Evolutionary conservation across 2,888 invertebrate genomes (phyloP), one percentile per base, ranked within the genome.

Genomic region (Nomada fabriciana): DNA sequence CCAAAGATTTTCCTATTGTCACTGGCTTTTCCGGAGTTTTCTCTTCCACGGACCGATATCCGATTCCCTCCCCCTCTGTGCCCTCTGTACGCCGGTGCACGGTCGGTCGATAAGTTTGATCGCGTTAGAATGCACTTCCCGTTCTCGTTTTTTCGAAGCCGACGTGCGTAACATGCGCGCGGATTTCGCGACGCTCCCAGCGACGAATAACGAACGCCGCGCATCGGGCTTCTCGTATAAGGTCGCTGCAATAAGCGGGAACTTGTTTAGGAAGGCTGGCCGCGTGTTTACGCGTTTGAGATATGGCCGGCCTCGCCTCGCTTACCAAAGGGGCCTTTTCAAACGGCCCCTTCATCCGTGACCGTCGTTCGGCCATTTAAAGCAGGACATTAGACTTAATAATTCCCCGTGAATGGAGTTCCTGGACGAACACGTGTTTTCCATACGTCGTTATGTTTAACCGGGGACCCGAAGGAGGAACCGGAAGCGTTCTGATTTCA

Each of bases 1-100:
- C 77, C 72, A 83, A 86, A 76, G 84, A 82, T 84, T 83, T 82
- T 74, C 67, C 80, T 81, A 81, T 84, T 84, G 76, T 85, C 64
- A 85, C 77, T 85, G 73, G 68, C 74, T 79, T 81, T 85, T 50
- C 63, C 73, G 43, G 52, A 57, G 73, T 57, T 73, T 73, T 75
- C 65, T 63, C 77, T 47, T 36, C 59, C 69, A 42, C 52, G 20
- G 61, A n/a, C 18, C 65, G 59, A 52, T 68, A 69, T 78, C 63
- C 79, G 1, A 59, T 69, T 47, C 29, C 18, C 25, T 20, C 18
- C 20, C 25, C 10, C 18, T 13, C 29, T 15, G 10, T 70, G 18
- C 11, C 59, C 15, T 0, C n/a, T 3, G 20, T 50, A 1, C 18
- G 50, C 18, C 18, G 15, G 5, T 50, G 36, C 36, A 29, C 4